Evolutionary conservation across 2,113 vertebrate genomes (phyloP).

Genomic region (Dryoscopus gambensis): DNA sequence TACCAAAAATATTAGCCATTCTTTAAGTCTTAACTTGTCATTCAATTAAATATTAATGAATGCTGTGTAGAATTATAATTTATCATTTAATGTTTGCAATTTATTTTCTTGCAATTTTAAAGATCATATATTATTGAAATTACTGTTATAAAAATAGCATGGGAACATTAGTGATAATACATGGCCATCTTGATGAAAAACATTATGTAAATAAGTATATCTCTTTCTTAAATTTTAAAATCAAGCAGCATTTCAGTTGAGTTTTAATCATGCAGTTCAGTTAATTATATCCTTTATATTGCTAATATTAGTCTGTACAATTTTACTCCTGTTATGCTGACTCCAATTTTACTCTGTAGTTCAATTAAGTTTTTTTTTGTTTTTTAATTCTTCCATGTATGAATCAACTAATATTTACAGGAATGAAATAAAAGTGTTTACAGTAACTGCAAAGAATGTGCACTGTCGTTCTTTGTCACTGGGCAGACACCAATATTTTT

Average conservation of each 20-base stretch:
- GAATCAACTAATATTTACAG: not conserved
- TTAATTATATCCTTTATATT: not conserved
- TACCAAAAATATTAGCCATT: not conserved
- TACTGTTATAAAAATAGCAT: not conserved
- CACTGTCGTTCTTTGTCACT: not conserved
- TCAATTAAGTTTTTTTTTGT: not conserved
- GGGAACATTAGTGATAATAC: not conserved
- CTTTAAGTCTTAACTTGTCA: not conserved
- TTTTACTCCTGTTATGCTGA: not conserved
- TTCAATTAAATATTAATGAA: not conserved
- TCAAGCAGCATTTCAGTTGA: not conserved
- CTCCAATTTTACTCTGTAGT: not conserved
- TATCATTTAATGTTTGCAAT: not conserved
- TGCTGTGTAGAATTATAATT: not conserved
- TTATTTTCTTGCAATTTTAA: constrained; percentile 7
- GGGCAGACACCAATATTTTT: not conserved
- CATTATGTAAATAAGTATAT: not conserved
- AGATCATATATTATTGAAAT: not conserved
- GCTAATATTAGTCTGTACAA: not conserved
- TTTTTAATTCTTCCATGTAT: not conserved
- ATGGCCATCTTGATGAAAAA: not conserved
- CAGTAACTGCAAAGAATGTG: not conserved
- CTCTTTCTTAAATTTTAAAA: not conserved
- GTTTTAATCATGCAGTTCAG: not conserved
- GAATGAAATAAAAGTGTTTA: not conserved